Evolutionary conservation across 2,797 vertebrate genomes (phyloP).

Genomic region (Macropodus opercularis): DNA sequence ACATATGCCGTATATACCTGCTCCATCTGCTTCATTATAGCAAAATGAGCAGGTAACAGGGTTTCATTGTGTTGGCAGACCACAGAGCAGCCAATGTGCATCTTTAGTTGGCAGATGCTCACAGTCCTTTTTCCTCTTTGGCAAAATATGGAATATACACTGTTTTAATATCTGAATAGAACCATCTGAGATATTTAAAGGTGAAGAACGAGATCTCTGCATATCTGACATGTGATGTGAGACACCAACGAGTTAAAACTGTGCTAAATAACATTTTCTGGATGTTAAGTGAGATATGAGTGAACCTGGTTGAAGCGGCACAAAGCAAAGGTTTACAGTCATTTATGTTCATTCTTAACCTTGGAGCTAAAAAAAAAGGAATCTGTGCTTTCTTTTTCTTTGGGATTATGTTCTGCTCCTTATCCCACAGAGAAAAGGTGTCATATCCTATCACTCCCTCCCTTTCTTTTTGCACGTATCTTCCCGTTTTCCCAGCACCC

Average conservation of each 20-base stretch:
- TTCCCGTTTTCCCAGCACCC: conserved; percentile 13
- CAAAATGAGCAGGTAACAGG: conserved; percentile 47
- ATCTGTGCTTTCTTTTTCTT: conserved; percentile 27
- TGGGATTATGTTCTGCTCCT: conserved; percentile 22
- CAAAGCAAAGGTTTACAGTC: too few species aligned
- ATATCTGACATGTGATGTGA: too few species aligned
- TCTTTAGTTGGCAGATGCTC: conserved; percentile 33
- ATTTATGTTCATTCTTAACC: conserved; percentile 34
- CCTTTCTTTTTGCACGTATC: conserved; percentile 11
- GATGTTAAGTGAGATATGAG: too few species aligned
- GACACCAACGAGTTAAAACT: too few species aligned
- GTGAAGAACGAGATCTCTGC: too few species aligned
- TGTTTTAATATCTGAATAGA: too few species aligned
- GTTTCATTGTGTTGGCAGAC: conserved; percentile 52
- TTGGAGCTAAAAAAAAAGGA: conserved; percentile 7
- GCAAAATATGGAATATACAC: too few species aligned
- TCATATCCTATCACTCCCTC: conserved; percentile 24
- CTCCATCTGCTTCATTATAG: conserved; percentile 41
- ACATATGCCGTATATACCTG: conserved; percentile 16
- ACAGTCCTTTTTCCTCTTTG: too few species aligned
- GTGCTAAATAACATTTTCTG: too few species aligned
- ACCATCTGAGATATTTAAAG: too few species aligned
- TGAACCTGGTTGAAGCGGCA: too few species aligned
- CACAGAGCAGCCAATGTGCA: conserved; percentile 39
- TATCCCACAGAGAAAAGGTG: conserved; percentile 30